phyloP scores from a whole-genome alignment of 2,113 vertebrate genomes.

The Cebidichthys violaceus region DNA sequence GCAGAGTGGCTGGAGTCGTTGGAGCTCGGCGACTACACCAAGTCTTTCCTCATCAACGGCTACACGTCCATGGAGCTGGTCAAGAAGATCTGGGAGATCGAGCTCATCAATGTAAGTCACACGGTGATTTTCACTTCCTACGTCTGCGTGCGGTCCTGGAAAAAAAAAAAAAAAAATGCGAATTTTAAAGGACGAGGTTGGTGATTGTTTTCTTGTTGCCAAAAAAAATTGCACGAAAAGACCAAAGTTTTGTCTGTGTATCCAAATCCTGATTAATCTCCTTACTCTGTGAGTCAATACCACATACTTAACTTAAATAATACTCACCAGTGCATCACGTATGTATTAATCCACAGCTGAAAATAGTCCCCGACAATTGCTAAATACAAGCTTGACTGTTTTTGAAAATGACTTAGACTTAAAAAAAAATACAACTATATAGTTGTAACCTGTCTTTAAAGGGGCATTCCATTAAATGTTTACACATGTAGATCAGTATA shows the following conservation, averaged over 20 bases:
- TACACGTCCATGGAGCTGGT: slow-evolving; percentile 99
- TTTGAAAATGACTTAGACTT: background rate
- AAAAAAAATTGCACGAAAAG: background rate
- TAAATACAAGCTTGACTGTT: background rate
- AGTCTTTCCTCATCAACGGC: slow-evolving; percentile 97
- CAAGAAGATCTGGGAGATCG: slow-evolving; percentile 99
- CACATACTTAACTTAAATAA: background rate
- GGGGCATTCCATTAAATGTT: background rate
- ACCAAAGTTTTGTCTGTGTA: background rate
- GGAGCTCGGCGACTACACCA: slow-evolving; percentile 97
- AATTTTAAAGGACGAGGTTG: background rate
- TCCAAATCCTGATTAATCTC: background rate
- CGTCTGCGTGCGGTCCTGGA: background rate
- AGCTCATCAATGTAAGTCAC: slow-evolving; percentile 96
- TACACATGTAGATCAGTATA: background rate
- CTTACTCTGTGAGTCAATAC: background rate
- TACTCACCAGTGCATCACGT: background rate
- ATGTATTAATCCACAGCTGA: slow-evolving; percentile 15
- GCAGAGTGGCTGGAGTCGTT: slow-evolving; percentile 98
- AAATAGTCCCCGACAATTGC: slow-evolving; percentile 6
- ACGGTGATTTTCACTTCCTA: fast-evolving
- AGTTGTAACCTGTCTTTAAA: background rate
- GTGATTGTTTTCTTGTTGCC: background rate
- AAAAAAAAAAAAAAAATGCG: no score
- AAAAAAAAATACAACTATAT: background rate